Percentiles rank a stretch among this genome's conserved stretches.
Conservation (phyloP, 2,113 vertebrate species). For the Hucho hucho region DNA sequence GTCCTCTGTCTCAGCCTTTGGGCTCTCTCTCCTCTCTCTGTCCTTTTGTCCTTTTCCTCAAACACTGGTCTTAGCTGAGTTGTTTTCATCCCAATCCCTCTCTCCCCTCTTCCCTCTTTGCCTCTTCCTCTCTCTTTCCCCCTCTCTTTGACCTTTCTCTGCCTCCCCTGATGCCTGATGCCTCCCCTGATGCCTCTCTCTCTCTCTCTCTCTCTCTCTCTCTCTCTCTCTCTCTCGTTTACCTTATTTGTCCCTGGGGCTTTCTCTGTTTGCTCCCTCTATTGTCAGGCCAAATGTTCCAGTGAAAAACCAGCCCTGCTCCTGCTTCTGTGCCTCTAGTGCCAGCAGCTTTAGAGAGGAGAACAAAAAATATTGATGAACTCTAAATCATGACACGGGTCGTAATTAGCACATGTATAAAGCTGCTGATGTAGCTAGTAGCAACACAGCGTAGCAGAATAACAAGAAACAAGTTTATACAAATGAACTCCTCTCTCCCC, state of each 20-base stretch:
- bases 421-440: not conserved
- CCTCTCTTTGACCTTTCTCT: not conserved
- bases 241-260: too few relatives aligned
- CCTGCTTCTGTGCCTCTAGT: too few relatives aligned
- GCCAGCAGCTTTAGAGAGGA: not conserved
- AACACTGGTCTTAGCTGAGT: too few relatives aligned
- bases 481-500: not conserved
- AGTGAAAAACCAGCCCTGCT: too few relatives aligned
- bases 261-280: too few relatives aligned
- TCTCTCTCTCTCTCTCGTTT: too few relatives aligned
- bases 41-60: not conserved
- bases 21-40: not conserved
- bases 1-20: not conserved
- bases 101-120: not conserved
- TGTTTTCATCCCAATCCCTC: not conserved
- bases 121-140: not conserved
- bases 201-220: too few relatives aligned
- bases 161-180: conserved; percentile 5
- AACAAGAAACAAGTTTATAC: not conserved
- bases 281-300: too few relatives aligned
- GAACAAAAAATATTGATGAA: conserved; percentile 19
- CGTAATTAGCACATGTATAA: not conserved
- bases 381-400: not conserved
- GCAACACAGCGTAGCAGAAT: not conserved
- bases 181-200: not conserved